Evolutionary conservation across 2,797 vertebrate genomes (phyloP), one percentile per base, ranked within the genome.

Genomic region (Pseudochirops corinnae): DNA sequence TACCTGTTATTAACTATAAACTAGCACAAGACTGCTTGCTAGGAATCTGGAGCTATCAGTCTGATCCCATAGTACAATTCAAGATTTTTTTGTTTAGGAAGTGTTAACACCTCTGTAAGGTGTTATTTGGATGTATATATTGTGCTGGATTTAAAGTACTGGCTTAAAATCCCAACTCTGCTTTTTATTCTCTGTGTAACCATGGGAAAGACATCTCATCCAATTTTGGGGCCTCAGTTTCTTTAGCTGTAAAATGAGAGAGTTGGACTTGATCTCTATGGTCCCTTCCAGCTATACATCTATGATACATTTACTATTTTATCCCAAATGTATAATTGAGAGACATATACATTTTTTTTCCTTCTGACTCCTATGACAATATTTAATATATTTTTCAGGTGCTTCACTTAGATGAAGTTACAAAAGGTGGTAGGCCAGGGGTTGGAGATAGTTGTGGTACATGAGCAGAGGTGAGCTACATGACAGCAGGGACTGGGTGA

Each of bases 391-490:
- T 55, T 55, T 55, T 9, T 24, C 74, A 98, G 95, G 82, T 95
- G 28, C 92, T 96, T 90, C 60, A 58, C 33, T 92, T 91, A 93
- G 96, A 96, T 93, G 95, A 96, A 95, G 96, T 95, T 7, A 91
- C 26, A 13, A 93, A 46, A 67, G 67, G 1, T 28, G 92, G 95
- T 58, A 91, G 26, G 90, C 39, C 24, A 53, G 95, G 92, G 50
- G 39, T 50, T 46, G 39, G 39, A 87, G 39, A 87, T 14, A 50
- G 74, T 50, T 9, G 0, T 87, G 74, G 39, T 87, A 24, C 2
- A 46, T 26, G 39, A 87, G 39, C 39, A 82, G 39, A 46, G 21
- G 74, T 50, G 5, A 87, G 74, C 39, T 46, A 24, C 21, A 26
- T 87, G 39, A 87, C 39, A 26, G 10, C 7, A 87, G 74, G 21